These are phyloP conservation scores for Poeciliopsis infans DNA, from an alignment of 2,797 vertebrate genomes.

Conservation along the genomic window DNA sequence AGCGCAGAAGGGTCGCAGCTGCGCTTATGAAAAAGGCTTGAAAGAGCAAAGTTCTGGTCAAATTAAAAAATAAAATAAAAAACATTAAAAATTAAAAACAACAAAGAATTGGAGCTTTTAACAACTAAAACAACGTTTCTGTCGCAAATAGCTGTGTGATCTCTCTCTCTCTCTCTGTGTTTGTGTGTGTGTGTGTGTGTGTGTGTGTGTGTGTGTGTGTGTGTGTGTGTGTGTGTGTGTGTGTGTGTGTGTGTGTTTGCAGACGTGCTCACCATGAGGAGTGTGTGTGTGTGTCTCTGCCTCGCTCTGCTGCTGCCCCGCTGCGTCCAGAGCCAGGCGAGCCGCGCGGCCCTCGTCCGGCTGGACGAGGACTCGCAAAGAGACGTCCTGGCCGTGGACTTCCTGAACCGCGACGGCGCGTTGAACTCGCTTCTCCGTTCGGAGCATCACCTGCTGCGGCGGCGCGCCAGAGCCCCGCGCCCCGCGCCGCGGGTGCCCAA, in stretches of 20 bases:
- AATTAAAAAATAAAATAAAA: neutral
- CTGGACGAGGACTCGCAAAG: conserved; percentile 58
- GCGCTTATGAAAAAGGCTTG: neutral
- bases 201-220: no score
- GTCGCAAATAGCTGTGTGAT: conserved; percentile 6
- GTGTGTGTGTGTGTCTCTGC: conserved; percentile 63
- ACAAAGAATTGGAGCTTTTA: neutral
- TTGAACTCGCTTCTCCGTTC: conserved; percentile 56
- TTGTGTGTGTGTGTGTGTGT: no score
- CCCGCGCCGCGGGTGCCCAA: conserved; percentile 70
- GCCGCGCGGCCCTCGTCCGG: conserved; percentile 25
- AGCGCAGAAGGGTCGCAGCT: neutral
- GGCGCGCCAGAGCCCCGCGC: conserved; percentile 48
- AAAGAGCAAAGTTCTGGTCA: neutral
- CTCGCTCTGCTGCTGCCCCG: conserved; percentile 76
- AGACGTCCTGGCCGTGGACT: conserved; percentile 61
- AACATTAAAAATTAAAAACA: no score
- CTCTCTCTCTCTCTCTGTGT: no score
- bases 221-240: no score
- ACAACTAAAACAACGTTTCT: neutral
- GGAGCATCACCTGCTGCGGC: conserved; percentile 49
- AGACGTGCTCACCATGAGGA: conserved; percentile 68
- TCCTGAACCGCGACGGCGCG: conserved; percentile 38
- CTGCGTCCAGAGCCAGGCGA: conserved; percentile 63
- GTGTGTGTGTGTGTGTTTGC: conserved; percentile 46